A percentile compares a stretch with the other conserved stretches of the same genome.
Conservation (phyloP, 2,113 vertebrate species). For the Hyla sarda region DNA sequence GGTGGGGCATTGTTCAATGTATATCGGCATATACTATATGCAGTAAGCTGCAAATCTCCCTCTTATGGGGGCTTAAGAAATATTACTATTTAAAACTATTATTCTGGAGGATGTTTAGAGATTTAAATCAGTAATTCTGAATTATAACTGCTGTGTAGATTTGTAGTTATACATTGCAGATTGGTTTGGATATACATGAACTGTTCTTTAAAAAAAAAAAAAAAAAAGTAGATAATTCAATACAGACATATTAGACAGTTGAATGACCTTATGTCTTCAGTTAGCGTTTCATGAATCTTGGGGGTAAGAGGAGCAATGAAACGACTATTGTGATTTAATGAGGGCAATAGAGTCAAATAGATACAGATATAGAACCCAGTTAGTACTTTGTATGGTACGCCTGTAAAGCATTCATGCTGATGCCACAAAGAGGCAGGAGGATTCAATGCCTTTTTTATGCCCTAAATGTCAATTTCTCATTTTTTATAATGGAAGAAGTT, state of each 20-base stretch:
- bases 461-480: conserved; percentile 28
- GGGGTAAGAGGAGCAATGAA: background rate
- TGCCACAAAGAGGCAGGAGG: background rate
- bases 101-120: too few species aligned
- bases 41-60: too few species aligned
- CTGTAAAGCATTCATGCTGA: background rate
- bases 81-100: too few species aligned
- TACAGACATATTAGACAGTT: background rate
- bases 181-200: background rate
- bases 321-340: background rate
- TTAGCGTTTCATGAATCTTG: background rate
- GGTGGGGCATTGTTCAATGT: too few species aligned
- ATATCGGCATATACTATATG: too few species aligned
- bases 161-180: too few species aligned
- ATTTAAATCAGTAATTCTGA: too few species aligned
- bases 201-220: background rate
- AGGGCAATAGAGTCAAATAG: background rate
- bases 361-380: background rate
- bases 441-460: conserved; percentile 1
- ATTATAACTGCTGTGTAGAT: too few species aligned
- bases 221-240: background rate
- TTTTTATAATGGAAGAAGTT: conserved; percentile 62
- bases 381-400: background rate
- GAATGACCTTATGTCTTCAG: background rate
- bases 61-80: too few species aligned